Evolutionary conservation across 1,140 invertebrate species (phyloP).

Genomic region (Lordiphosa clarofinis): DNA sequence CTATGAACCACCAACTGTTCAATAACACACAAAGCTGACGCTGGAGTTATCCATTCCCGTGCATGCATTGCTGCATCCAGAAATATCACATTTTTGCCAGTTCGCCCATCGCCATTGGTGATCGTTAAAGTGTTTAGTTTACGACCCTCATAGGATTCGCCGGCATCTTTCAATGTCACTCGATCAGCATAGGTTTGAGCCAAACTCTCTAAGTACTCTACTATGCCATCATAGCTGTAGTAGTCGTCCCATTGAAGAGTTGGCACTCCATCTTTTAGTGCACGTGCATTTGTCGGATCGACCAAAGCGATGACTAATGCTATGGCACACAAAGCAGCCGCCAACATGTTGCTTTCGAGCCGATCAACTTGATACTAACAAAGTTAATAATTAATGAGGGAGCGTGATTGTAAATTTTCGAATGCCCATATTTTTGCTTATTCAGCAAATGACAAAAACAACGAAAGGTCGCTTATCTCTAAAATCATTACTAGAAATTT

Average conservation of each 20-base stretch:
- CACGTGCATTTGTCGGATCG: no score
- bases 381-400: no score
- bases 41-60: slow-evolving; percentile 83
- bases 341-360: no score
- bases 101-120: slow-evolving; percentile 57
- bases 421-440: no score
- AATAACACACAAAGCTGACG: slow-evolving; percentile 83
- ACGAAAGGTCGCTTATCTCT: no score
- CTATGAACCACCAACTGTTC: slow-evolving; percentile 82
- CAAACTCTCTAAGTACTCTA: slow-evolving; percentile 80
- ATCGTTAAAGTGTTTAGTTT: slow-evolving; percentile 81
- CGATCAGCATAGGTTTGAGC: slow-evolving; percentile 69
- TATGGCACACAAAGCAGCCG: no score
- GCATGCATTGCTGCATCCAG: slow-evolving; percentile 83
- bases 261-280: no score
- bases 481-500: no score
- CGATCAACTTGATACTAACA: no score
- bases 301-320: no score
- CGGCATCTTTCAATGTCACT: slow-evolving; percentile 68
- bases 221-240: slow-evolving; percentile 71
- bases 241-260: slow-evolving; percentile 18
- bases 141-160: slow-evolving; percentile 79
- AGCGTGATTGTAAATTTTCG: no score
- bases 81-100: slow-evolving; percentile 81
- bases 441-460: no score